These are phyloP conservation scores for Drosophila paramelanica DNA, from an alignment of 2,888 invertebrate species.

Conservation along the genomic window DNA sequence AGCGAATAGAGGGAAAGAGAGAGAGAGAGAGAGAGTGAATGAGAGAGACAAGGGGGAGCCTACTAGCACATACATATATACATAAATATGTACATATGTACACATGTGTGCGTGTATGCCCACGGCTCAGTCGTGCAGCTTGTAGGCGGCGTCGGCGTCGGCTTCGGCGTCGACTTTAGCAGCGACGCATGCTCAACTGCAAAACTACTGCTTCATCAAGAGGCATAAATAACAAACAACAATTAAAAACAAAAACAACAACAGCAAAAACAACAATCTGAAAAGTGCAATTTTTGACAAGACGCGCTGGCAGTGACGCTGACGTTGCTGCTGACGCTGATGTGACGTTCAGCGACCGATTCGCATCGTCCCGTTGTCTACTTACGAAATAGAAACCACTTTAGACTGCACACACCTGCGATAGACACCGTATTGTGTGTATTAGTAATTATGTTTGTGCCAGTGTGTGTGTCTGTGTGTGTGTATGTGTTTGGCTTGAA, in stretches of 20 bases:
- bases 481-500: slow-evolving; percentile 34
- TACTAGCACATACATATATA: slow-evolving; percentile 8
- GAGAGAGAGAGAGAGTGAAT: not conserved
- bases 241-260: slow-evolving; percentile 45
- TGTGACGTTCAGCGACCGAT: slow-evolving; percentile 45
- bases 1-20: slow-evolving; percentile 10
- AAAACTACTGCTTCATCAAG: slow-evolving; percentile 47
- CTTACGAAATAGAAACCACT: slow-evolving; percentile 74
- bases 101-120: slow-evolving; percentile 4
- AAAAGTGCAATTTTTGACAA: slow-evolving; percentile 61
- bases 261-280: slow-evolving; percentile 21
- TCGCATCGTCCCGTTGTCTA: slow-evolving; percentile 18
- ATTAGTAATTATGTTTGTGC: slow-evolving; percentile 16
- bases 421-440: slow-evolving; percentile 44
- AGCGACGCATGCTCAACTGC: slow-evolving; percentile 39
- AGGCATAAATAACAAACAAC: slow-evolving; percentile 60
- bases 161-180: slow-evolving; percentile 11
- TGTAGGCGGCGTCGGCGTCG: slow-evolving; percentile 56
- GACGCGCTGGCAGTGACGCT: slow-evolving; percentile 26
- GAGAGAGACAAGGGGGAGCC: slow-evolving; percentile 28
- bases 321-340: slow-evolving; percentile 46
- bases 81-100: not conserved
- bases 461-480: slow-evolving; percentile 22
- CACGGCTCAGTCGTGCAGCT: slow-evolving; percentile 41
- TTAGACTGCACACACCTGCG: slow-evolving; percentile 72